Base-by-base conservation (phyloP, 64 coral and sea anemone genomes). In the Montipora foliosa region DNA sequence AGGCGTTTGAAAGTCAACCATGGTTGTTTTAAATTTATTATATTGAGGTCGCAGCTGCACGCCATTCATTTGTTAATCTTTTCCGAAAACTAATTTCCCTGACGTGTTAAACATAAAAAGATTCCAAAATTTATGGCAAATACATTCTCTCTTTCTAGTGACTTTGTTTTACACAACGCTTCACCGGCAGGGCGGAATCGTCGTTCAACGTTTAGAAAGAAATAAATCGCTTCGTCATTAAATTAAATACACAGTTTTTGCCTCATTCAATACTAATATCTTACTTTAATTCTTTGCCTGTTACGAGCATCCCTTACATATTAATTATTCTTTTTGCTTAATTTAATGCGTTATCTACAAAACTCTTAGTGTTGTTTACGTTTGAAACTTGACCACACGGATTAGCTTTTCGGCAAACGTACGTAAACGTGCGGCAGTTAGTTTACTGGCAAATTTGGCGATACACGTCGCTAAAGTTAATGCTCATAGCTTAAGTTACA, bases 301-400 rank as follows among this genome's bases (percentile, higher is more conserved):
- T 86, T 86, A 49, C 45, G 66, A 71, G 29, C 82, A 8, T 19
- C 48, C 6, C 82, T 86, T 22, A 49, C 71, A 64, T 86, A 49
- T 71, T 49, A 69, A 47, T 19, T 68, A 66, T 71, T 45, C 44
- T 49, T 84, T 86, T 86, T 24, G 4, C 66, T 72, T 86, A 72
- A 86, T 86, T 86, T 72, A 86, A 86, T 86, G 67, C 82, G 62
- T 86, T 72, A 70, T 86, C 82, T 86, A 3, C 76, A 72, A 14
- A 29, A 72, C 17, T 86, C 50, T 86, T 44, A 24, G 45, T 47
- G n/a, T 86, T 86, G 82, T 86, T 86, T 51, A 72, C 47, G 45
- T 6, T 17, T 46, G 66, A 72, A 21, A 11, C 64, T 71, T 86
- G 44, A 72, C 45, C 29, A 86, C 16, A 49, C 3, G 14, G 45